These are phyloP conservation scores for Apogon talboti DNA, from an alignment of 2,797 vertebrate species.

Conservation along the genomic window DNA sequence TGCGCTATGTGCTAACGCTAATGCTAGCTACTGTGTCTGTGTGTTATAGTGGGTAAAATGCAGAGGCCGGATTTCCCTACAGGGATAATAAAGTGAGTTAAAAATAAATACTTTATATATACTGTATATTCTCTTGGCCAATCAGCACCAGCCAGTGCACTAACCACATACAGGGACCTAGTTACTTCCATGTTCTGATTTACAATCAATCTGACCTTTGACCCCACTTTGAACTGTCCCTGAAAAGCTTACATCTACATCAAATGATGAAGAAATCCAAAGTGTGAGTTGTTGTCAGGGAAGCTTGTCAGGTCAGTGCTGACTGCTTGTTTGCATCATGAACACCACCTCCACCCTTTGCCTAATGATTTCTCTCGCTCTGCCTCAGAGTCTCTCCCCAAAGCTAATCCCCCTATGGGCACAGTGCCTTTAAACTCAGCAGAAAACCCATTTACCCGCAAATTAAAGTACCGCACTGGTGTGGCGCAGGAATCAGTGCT, in stretches of 20 bases:
- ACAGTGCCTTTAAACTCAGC: conserved; percentile 76
- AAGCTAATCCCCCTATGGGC: conserved; percentile 63
- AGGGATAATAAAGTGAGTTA: too few species aligned
- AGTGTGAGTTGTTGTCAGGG: conserved; percentile 16
- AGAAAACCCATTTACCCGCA: conserved; percentile 79
- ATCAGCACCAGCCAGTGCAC: too few species aligned
- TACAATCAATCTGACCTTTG: conserved; percentile 19
- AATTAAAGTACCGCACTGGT: conserved; percentile 71
- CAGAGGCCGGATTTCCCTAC: too few species aligned
- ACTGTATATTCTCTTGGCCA: too few species aligned
- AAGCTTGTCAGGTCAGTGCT: conserved; percentile 59
- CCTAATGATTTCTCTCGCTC: conserved; percentile 65
- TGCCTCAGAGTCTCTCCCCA: conserved; percentile 57
- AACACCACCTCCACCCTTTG: conserved; percentile 27
- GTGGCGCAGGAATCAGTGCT: conserved; percentile 58
- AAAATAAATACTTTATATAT: too few species aligned
- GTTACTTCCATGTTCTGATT: too few species aligned
- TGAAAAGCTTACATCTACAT: conserved; percentile 15
- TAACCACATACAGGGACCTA: too few species aligned
- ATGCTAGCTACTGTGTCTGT: too few species aligned
- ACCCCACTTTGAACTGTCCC: conserved; percentile 1
- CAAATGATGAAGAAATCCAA: conserved; percentile 23
- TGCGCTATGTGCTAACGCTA: too few species aligned
- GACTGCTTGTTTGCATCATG: conserved; percentile 61
- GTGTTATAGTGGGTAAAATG: too few species aligned